Conservation (phyloP, 2,888 invertebrate species). For the Aplocera efformata region DNA sequence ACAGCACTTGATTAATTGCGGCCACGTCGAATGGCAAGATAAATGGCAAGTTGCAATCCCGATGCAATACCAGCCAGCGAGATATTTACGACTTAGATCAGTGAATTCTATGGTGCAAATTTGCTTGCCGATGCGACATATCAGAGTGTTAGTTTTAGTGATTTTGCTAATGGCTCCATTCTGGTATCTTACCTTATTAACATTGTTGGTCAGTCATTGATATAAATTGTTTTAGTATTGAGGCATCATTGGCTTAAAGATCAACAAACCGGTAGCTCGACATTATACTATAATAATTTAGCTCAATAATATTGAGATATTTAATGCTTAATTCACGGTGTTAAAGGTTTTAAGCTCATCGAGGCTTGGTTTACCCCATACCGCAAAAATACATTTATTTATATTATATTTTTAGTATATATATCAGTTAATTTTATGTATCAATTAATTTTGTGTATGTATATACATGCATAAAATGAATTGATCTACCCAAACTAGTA, state of each 20-base stretch:
- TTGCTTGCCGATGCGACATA: constrained; percentile 22
- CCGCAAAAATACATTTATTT: too few relatives aligned
- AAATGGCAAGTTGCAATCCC: constrained; percentile 48
- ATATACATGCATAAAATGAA: too few relatives aligned
- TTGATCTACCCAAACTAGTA: too few relatives aligned
- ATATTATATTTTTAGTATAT: too few relatives aligned
- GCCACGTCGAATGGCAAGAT: constrained; percentile 67
- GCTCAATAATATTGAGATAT: too few relatives aligned
- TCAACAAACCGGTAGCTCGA: constrained; percentile 29
- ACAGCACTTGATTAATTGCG: constrained; percentile 75
- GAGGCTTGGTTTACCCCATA: too few relatives aligned
- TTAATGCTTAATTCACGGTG: too few relatives aligned
- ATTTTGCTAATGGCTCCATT: constrained; percentile 65
- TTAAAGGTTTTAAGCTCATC: too few relatives aligned
- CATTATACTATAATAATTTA: too few relatives aligned
- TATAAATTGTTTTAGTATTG: constrained; percentile 44
- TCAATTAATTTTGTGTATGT: too few relatives aligned
- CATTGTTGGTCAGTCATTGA: constrained; percentile 52
- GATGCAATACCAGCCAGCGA: constrained; percentile 25
- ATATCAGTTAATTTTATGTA: too few relatives aligned
- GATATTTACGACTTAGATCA: constrained; percentile 43
- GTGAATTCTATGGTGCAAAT: constrained; percentile 40
- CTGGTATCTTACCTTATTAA: constrained; percentile 51
- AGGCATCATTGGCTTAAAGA: constrained; percentile 37
- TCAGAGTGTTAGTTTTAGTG: constrained; percentile 62